Conservation (phyloP, 2,797 vertebrate genomes). For the Alfaro cultratus region DNA sequence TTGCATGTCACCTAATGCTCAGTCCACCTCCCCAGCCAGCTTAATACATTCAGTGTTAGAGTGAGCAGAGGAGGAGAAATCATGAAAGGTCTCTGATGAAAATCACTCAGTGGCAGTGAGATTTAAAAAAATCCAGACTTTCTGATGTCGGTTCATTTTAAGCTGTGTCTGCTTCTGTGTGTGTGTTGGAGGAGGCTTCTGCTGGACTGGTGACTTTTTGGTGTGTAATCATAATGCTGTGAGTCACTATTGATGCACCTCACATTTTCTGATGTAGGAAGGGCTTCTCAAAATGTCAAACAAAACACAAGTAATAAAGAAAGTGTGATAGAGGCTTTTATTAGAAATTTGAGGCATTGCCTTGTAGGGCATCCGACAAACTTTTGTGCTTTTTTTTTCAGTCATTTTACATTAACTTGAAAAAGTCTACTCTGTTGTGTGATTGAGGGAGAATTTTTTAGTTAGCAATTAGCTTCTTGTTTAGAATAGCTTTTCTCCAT, state of each 20-base stretch:
- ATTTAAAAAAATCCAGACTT: slow-evolving; percentile 36
- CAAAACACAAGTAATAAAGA: slow-evolving; percentile 22
- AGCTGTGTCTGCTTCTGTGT: not conserved
- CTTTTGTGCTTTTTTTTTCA: not conserved
- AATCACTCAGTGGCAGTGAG: slow-evolving; percentile 41
- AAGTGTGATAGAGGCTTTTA: slow-evolving; percentile 21
- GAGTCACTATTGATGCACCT: not conserved
- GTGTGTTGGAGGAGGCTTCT: slow-evolving; percentile 20
- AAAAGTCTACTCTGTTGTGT: not conserved
- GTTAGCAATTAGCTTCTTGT: not conserved
- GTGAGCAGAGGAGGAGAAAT: slow-evolving; percentile 52
- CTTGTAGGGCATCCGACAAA: not conserved
- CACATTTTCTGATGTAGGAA: not conserved
- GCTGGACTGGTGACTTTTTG: slow-evolving; percentile 37
- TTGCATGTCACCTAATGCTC: slow-evolving; percentile 44
- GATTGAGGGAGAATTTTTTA: not conserved
- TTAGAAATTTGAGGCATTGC: slow-evolving; percentile 2
- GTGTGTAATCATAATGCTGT: slow-evolving; percentile 21
- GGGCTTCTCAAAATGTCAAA: slow-evolving; percentile 33
- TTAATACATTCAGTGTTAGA: slow-evolving; percentile 32
- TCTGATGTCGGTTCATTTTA: slow-evolving; percentile 23
- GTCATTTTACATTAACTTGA: not conserved
- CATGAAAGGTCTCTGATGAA: slow-evolving; percentile 38
- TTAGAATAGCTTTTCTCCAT: not conserved
- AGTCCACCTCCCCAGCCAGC: slow-evolving; percentile 37